Percentiles rank a stretch among this genome's conserved stretches.
phyloP scores from a whole-genome alignment of 35 echinoderm and acorn worm genomes.

The Strongylocentrotus purpuratus region DNA sequence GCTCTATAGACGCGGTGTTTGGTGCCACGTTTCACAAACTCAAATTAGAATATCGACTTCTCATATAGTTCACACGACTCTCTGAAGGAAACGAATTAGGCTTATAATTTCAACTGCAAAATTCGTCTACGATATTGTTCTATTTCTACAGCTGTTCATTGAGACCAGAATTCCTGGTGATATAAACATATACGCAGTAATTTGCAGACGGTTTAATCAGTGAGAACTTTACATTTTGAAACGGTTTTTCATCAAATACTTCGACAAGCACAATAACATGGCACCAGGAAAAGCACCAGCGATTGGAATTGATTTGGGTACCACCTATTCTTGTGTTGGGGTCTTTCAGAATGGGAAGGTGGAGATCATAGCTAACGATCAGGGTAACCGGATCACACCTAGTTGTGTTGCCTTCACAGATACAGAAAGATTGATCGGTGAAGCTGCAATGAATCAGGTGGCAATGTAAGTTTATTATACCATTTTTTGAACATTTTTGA shows the following conservation, averaged over 20 bases:
- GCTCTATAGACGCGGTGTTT: not conserved
- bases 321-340: not conserved
- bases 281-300: conserved; percentile 14
- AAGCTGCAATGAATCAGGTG: not conserved
- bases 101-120: not conserved
- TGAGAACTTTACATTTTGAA: not conserved
- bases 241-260: no score
- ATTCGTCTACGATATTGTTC: not conserved
- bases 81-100: not conserved
- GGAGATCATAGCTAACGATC: not conserved
- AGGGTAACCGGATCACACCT: not conserved
- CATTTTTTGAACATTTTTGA: no score
- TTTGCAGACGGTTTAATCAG: not conserved
- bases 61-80: not conserved
- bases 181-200: not conserved
- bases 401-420: not conserved
- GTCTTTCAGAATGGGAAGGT: conserved; percentile 3
- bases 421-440: not conserved
- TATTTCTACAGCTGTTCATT: not conserved
- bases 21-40: not conserved
- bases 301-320: not conserved
- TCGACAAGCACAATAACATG: not conserved
- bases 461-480: not conserved
- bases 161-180: not conserved
- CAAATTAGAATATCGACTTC: not conserved